Conservation (phyloP, 2,888 invertebrate genomes). For the Colostygia pectinataria region DNA sequence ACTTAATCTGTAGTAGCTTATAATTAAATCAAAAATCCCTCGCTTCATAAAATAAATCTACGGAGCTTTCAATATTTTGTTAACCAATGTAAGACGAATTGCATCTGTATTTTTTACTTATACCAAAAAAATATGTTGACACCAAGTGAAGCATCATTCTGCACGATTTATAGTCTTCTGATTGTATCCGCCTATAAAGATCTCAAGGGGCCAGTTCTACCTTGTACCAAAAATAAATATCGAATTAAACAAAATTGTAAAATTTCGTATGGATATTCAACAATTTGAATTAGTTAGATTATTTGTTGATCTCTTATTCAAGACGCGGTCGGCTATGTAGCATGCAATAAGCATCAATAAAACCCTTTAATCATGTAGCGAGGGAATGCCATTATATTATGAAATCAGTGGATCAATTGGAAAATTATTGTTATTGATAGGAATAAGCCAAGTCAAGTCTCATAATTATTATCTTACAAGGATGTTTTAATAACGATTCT, state of each 20-base stretch:
- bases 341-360: neutral
- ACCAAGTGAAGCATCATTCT: no score
- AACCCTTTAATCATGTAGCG: neutral
- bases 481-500: conserved; percentile 10
- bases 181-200: conserved; percentile 17
- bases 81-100: no score
- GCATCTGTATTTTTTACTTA: no score
- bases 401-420: neutral
- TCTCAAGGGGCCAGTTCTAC: conserved; percentile 12
- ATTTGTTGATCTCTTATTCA: no score
- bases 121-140: no score
- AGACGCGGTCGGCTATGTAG: neutral
- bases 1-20: no score
- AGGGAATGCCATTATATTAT: neutral
- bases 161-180: neutral
- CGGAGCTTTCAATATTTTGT: no score
- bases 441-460: conserved; percentile 4
- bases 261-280: no score
- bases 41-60: no score
- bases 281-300: neutral
- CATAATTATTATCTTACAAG: neutral
- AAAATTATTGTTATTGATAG: conserved; percentile 1
- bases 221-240: neutral
- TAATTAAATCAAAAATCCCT: no score
- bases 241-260: no score